phyloP scores from a whole-genome alignment of 2,888 invertebrate genomes.

The Agrenia bidenticulata region DNA sequence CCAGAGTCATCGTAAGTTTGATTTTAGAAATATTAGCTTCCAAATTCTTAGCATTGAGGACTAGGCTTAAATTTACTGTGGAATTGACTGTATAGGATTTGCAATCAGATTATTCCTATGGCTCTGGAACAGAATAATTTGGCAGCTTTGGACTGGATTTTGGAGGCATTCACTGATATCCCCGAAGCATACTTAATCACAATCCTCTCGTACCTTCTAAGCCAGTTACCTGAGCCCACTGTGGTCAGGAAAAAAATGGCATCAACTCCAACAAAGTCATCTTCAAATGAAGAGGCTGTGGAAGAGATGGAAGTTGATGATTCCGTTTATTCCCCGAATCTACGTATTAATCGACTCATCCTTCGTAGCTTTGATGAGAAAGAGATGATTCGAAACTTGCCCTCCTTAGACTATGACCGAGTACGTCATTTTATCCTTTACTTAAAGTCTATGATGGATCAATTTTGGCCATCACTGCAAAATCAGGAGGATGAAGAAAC shows the following conservation, averaged over 20 bases:
- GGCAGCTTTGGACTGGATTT: slow-evolving; percentile 41
- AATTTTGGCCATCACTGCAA: slow-evolving; percentile 6
- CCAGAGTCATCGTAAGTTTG: slow-evolving; percentile 46
- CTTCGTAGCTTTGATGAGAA: slow-evolving; percentile 37
- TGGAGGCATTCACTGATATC: slow-evolving; percentile 44
- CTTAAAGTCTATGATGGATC: slow-evolving; percentile 25
- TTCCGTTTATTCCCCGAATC: not conserved
- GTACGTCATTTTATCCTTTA: slow-evolving; percentile 17
- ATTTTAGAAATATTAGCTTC: slow-evolving; percentile 1
- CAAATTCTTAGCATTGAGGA: slow-evolving; percentile 5
- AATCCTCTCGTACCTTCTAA: slow-evolving; percentile 26
- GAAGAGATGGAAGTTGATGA: not conserved
- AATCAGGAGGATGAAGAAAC: too few relatives aligned
- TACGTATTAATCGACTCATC: slow-evolving; percentile 30
- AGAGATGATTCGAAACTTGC: slow-evolving; percentile 28
- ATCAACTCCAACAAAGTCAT: not conserved
- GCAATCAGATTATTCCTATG: slow-evolving; percentile 45
- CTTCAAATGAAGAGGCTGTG: not conserved
- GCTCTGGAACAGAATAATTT: slow-evolving; percentile 32
- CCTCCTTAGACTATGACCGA: slow-evolving; percentile 28
- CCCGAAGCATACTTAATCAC: slow-evolving; percentile 41
- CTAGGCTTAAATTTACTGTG: not conserved
- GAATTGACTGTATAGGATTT: slow-evolving; percentile 39
- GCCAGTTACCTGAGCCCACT: not conserved
- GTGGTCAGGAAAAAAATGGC: not conserved